Conservation (phyloP, 2,113 vertebrate genomes). For the Carassius carassius region DNA sequence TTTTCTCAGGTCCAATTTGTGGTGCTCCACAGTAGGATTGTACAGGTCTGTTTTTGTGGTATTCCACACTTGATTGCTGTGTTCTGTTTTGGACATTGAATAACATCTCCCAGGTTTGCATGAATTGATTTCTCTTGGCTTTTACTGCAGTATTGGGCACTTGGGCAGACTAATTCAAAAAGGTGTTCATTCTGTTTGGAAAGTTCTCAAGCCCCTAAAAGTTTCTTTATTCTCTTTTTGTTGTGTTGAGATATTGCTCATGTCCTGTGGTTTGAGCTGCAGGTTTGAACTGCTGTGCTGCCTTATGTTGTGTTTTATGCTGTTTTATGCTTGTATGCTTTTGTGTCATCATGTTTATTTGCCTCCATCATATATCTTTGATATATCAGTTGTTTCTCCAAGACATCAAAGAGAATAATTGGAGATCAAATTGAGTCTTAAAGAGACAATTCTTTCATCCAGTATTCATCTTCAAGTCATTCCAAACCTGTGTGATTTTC, state of each 20-base stretch:
- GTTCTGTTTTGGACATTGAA: conserved; percentile 30
- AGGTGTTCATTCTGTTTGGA: neutral
- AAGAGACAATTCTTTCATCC: neutral
- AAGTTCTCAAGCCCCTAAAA: neutral
- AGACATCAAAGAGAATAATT: neutral
- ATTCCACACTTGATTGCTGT: conserved; percentile 11
- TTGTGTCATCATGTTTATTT: neutral
- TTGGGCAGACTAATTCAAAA: conserved; percentile 15
- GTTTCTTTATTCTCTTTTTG: conserved; percentile 11
- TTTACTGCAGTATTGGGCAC: conserved; percentile 22
- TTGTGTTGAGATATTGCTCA: neutral
- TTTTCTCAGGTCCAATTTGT: conserved; percentile 40
- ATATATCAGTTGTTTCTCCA: neutral
- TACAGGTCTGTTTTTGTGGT: conserved; percentile 20
- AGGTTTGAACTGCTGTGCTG: neutral
- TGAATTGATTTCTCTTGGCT: conserved; percentile 14
- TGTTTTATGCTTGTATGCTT: neutral
- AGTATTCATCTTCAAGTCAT: neutral
- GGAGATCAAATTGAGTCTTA: neutral
- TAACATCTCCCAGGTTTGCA: conserved; percentile 22
- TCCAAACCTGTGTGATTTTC: neutral
- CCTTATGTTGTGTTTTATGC: conserved; percentile 7
- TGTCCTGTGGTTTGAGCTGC: neutral
- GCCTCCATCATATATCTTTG: neutral
- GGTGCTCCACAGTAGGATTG: neutral